These are phyloP conservation scores for Melanocharis versteri DNA, from an alignment of 2,113 vertebrate genomes.

Conservation along the genomic window DNA sequence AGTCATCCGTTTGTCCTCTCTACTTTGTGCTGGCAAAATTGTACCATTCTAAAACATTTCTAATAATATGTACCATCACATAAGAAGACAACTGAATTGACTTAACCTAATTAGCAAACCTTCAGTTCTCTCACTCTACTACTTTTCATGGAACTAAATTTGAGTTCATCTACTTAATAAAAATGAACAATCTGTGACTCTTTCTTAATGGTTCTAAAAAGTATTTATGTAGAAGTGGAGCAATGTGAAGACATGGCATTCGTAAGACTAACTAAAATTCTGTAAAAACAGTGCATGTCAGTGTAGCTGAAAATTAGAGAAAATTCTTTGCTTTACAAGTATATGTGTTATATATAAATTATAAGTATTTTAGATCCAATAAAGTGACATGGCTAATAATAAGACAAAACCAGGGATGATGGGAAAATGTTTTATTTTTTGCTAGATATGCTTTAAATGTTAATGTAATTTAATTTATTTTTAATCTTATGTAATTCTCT, in stretches of 20 bases:
- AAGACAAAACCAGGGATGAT: not conserved
- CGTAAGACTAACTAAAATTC: slow-evolving; percentile 4
- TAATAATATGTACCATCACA: slow-evolving; percentile 16
- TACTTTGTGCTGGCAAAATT: not conserved
- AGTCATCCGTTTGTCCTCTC: not conserved
- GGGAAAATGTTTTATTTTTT: not conserved
- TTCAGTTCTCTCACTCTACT: slow-evolving; percentile 26
- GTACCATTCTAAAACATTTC: not conserved
- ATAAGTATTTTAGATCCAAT: not conserved
- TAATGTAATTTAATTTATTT: not conserved
- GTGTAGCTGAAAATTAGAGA: slow-evolving; percentile 1
- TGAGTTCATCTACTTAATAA: slow-evolving; percentile 34
- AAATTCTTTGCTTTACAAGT: not conserved
- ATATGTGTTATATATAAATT: not conserved
- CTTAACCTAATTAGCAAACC: slow-evolving; percentile 49
- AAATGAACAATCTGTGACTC: not conserved
- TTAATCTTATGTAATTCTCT: not conserved
- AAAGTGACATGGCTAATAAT: not conserved
- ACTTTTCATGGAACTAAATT: slow-evolving; percentile 32
- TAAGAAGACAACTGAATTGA: slow-evolving; percentile 51
- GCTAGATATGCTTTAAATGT: not conserved
- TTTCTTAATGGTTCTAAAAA: slow-evolving; percentile 41
- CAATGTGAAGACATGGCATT: not conserved
- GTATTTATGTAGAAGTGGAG: slow-evolving; percentile 26
- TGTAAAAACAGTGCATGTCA: not conserved